Evolutionary conservation across 2,888 invertebrate genomes (phyloP), one percentile per base, ranked within the genome.

Genomic region (Agrochola lychnidis): DNA sequence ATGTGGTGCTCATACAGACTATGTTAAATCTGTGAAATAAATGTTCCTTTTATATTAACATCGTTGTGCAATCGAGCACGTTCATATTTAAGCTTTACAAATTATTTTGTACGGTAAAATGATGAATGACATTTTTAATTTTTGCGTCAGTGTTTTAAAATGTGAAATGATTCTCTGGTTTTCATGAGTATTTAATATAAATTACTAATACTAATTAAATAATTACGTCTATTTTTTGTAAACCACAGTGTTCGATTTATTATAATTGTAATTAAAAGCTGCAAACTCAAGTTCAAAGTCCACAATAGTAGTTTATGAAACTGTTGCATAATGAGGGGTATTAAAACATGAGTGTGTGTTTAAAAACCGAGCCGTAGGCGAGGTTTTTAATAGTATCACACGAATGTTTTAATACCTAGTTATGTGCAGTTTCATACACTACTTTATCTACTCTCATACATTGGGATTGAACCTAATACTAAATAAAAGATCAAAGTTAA

Each of bases 51-150:
- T 22, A 22, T 36, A 64, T 42, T n/a, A 30, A 40, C 30, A 56
- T 40, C n/a, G 63, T 57, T 70, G 12, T n/a, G 19, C 40, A 56
- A 63, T 51, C 0, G n/a, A 12, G 77, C 19, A 30, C 30, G 19
- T 56, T 63, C 40, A n/a, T 61, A 73, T 56, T 62, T n/a, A 70
- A 63, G 56, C 77, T 70, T 56, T 12, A n/a, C 16, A 62, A 73
- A 68, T 67, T 9, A 76, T 62, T 69, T 69, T 48, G 25, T 48
- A n/a, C 19, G 19, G 10, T 56, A 56, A 56, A 56, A 63, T 71
- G 12, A 71, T 63, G 14, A 16, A 25, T 36, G 14, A 16, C 7
- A 36, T 22, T 42, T n/a, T 42, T 6, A 10, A 62, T 45, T 42
- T 63, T 51, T 56, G 45, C 30, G 9, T 19, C 40, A n/a, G 2